phyloP scores from a whole-genome alignment of 2,113 vertebrate genomes.

The Pomatorhinus ruficollis region DNA sequence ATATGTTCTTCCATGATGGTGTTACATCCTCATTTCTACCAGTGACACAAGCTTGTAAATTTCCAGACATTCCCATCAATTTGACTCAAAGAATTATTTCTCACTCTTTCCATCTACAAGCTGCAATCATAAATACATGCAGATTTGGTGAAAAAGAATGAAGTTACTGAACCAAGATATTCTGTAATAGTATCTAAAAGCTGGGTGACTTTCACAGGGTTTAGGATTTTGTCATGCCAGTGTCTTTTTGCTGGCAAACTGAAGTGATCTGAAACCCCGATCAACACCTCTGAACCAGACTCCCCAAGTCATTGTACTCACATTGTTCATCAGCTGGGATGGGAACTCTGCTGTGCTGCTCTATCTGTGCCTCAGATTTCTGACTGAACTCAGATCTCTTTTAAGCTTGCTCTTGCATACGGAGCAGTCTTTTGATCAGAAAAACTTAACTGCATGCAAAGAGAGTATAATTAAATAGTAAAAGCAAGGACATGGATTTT shows the following conservation, averaged over 20 bases:
- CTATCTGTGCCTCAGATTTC: not conserved
- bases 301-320: not conserved
- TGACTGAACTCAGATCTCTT: not conserved
- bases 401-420: not conserved
- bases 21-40: not conserved
- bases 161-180: not conserved
- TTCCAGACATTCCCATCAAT: not conserved
- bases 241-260: not conserved
- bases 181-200: not conserved
- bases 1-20: not conserved
- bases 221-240: not conserved
- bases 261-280: not conserved
- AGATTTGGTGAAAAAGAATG: not conserved
- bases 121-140: not conserved
- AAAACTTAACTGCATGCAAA: not conserved
- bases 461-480: not conserved
- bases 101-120: not conserved
- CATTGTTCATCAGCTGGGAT: not conserved
- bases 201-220: not conserved
- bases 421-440: not conserved
- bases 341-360: not conserved
- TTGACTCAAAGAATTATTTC: not conserved
- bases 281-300: not conserved
- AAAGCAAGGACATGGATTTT: slow-evolving; percentile 1
- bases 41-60: not conserved